phyloP scores from a whole-genome alignment of 2,888 invertebrate genomes.

The Phorcus lineatus region DNA sequence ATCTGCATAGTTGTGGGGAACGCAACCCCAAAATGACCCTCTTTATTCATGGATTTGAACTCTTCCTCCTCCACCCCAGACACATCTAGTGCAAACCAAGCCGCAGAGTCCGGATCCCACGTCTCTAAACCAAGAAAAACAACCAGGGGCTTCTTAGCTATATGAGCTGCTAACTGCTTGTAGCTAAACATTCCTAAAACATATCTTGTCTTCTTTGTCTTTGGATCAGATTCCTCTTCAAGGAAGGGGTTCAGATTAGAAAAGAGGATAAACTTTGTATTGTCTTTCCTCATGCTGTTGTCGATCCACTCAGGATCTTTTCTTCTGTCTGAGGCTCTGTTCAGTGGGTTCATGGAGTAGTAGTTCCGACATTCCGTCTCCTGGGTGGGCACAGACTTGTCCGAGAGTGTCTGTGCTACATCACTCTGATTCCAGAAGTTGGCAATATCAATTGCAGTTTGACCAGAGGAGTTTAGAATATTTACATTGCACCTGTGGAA shows the following conservation, averaged over 20 bases:
- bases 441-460: constrained; percentile 72
- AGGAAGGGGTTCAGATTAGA: constrained; percentile 61
- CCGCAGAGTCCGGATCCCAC: constrained; percentile 46
- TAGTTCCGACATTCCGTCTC: constrained; percentile 63
- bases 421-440: constrained; percentile 71
- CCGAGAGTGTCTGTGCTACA: constrained; percentile 51
- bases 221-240: constrained; percentile 26
- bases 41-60: constrained; percentile 41
- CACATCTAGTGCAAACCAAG: constrained; percentile 70
- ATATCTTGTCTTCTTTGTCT: constrained; percentile 40
- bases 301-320: constrained; percentile 70
- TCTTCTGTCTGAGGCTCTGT: constrained; percentile 68
- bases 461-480: constrained; percentile 70
- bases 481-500: constrained; percentile 63
- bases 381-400: constrained; percentile 43
- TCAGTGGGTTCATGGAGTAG: constrained; percentile 67
- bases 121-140: constrained; percentile 68
- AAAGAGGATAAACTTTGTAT: constrained; percentile 68
- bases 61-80: constrained; percentile 48
- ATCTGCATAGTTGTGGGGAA: constrained; percentile 64
- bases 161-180: constrained; percentile 48
- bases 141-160: constrained; percentile 54
- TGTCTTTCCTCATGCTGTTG: constrained; percentile 48
- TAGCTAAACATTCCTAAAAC: constrained; percentile 53
- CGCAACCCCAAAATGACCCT: constrained; percentile 49